These are phyloP conservation scores for Orthonyx spaldingii DNA, from an alignment of 2,113 vertebrate genomes.

Conservation along the genomic window DNA sequence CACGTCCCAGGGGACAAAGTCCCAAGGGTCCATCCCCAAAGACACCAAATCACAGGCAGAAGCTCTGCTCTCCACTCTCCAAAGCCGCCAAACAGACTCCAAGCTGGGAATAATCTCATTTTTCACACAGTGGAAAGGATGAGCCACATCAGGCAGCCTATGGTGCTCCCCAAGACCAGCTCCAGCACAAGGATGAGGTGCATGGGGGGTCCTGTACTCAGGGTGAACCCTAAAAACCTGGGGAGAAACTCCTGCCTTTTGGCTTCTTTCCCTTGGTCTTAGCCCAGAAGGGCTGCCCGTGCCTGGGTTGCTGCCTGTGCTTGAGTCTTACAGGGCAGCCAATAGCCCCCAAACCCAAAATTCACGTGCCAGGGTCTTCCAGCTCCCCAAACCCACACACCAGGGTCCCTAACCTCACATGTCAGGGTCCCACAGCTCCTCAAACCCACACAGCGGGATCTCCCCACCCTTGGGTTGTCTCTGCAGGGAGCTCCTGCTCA, in stretches of 20 bases:
- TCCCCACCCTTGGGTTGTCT: not conserved
- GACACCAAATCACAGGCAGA: not conserved
- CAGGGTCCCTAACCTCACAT: too few species aligned
- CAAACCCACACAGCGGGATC: too few species aligned
- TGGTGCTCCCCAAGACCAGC: accelerated
- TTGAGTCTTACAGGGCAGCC: not conserved
- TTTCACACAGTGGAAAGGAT: not conserved
- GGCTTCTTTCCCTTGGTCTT: not conserved
- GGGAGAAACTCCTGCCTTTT: not conserved
- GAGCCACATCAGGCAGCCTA: not conserved
- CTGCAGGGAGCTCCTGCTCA: not conserved
- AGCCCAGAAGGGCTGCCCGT: accelerated
- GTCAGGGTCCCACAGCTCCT: not conserved
- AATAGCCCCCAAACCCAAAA: not conserved
- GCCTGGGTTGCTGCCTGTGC: accelerated
- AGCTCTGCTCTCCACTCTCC: not conserved
- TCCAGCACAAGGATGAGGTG: not conserved
- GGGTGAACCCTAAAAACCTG: not conserved
- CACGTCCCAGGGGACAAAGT: not conserved
- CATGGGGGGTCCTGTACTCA: not conserved
- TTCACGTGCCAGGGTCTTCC: not conserved
- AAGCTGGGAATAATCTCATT: not conserved
- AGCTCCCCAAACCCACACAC: not conserved
- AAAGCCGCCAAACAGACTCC: not conserved
- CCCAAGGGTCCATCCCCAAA: not conserved